A percentile compares a stretch with the other conserved stretches of the same genome.
Conservation (phyloP, 2,888 invertebrate genomes). For the Caenorhabditis sulstoni region DNA sequence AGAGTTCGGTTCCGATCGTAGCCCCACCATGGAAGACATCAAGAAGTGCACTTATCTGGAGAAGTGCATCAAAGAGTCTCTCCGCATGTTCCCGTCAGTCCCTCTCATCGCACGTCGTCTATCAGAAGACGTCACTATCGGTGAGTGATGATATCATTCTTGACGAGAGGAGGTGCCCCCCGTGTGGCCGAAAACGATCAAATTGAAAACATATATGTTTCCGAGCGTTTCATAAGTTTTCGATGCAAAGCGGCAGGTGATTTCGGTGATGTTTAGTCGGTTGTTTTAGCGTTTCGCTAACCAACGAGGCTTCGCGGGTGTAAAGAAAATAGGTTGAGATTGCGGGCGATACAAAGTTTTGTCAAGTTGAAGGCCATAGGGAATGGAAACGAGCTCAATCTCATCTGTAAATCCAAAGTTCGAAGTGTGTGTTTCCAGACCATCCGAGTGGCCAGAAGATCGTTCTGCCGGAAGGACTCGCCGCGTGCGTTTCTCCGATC, state of each 20-base stretch:
- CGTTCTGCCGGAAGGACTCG: slow-evolving; percentile 78
- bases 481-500: slow-evolving; percentile 73
- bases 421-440: slow-evolving; percentile 24
- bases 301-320: not conserved
- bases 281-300: slow-evolving; percentile 1
- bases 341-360: too few relatives aligned
- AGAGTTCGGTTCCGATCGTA: slow-evolving; percentile 57
- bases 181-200: too few relatives aligned
- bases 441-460: slow-evolving; percentile 54
- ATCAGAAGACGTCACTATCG: slow-evolving; percentile 64
- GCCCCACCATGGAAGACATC: slow-evolving; percentile 80
- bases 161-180: not conserved
- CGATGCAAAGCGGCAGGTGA: not conserved
- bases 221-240: not conserved
- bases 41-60: slow-evolving; percentile 77
- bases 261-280: not conserved
- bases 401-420: not conserved
- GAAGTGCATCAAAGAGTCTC: slow-evolving; percentile 77
- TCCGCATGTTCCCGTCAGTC: slow-evolving; percentile 67
- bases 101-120: slow-evolving; percentile 64
- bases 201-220: slow-evolving; percentile 1
- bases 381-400: not conserved
- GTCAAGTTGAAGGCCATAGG: not conserved
- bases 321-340: not conserved
- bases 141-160: slow-evolving; percentile 44